phyloP scores from a whole-genome alignment of 1,140 invertebrate species.

The Pseudomyrmex concolor region DNA sequence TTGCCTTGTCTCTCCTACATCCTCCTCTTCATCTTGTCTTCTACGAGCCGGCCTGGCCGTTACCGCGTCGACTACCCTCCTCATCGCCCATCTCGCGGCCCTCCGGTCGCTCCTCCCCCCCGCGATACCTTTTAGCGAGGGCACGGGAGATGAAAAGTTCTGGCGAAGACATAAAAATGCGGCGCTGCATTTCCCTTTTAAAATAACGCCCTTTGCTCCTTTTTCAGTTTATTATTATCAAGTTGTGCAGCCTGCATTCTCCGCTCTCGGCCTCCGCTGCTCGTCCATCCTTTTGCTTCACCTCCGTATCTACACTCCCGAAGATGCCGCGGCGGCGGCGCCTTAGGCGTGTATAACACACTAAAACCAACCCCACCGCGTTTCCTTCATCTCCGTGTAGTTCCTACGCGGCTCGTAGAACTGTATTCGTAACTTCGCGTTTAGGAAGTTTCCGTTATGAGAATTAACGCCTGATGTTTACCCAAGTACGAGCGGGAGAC shows the following conservation, averaged over 20 bases:
- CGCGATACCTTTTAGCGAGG: conserved; percentile 53
- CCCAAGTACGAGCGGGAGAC: conserved; percentile 33
- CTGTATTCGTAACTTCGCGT: conserved; percentile 78
- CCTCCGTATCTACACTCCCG: conserved; percentile 24
- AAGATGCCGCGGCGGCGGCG: conserved; percentile 48
- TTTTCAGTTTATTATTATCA: conserved; percentile 86
- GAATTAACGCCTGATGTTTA: conserved; percentile 79
- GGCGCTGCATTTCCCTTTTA: conserved; percentile 85
- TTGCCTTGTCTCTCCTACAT: conserved; percentile 57
- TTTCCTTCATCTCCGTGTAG: conserved; percentile 31
- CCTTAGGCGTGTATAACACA: conserved; percentile 70
- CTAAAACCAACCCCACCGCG: conserved; percentile 40
- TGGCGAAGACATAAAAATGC: conserved; percentile 86
- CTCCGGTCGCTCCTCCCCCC: conserved; percentile 35
- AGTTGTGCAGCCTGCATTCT: conserved; percentile 76
- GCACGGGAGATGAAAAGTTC: conserved; percentile 84
- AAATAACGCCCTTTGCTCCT: conserved; percentile 84
- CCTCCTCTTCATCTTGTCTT: conserved; percentile 63
- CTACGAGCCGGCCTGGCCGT: conserved; percentile 63
- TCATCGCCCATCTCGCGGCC: neutral
- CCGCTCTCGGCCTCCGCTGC: conserved; percentile 30
- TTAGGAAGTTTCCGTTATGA: conserved; percentile 80
- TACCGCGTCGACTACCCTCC: conserved; percentile 59
- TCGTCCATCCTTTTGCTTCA: conserved; percentile 26
- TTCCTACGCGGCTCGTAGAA: conserved; percentile 48